Base-by-base conservation (phyloP, 2,797 vertebrate genomes). In the Bufotes viridis region DNA sequence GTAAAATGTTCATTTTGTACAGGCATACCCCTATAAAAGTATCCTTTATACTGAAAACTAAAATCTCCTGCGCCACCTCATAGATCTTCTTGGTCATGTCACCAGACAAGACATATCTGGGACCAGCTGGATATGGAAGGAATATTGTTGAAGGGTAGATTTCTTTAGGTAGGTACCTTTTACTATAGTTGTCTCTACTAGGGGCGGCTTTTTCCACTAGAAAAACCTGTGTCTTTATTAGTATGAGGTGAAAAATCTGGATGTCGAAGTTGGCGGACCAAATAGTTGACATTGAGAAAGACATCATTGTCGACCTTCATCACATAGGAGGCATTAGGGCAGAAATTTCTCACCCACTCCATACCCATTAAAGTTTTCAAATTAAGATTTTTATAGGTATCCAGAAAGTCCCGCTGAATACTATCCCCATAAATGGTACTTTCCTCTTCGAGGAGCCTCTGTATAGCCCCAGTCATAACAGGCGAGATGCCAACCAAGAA, bases 221-320 rank as follows among this genome's bases (percentile, higher is more conserved):
- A 11, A 65, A 34, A 34, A 3, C 29, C 29, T 34, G 29, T 34
- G 29, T 2, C 29, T 34, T 96, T 95, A 67, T 91, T 85, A 8
- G 8, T 83, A 18, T 63, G 84, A 0, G 58, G 14, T 0, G 90
- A 65, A 9, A 86, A 29, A 7, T 26, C 87, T 0, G 93, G 92
- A 4, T 42, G 89, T 18, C 93, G 65, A 1, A 97, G 72, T 51
- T 88, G 91, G 0, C 14, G 29, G 0, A 92, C 74, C 12, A 96
- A 84, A 87, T 95, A 95, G 2, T 90, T 90, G 51, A 95, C 9
- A 34, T 96, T 97, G 53, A 95, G 90, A 91, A 97, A 97, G 91
- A 96, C 92, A 86, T 97, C 96, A 0, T 88, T 90, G 91, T 97
- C 96, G 0, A 96, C 83, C 91, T 97, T 95, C 93, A 96, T 90